Evolutionary conservation across 2,888 invertebrate genomes (phyloP), one percentile per base, ranked within the genome.

Genomic region (Aporophyla lueneburgensis): DNA sequence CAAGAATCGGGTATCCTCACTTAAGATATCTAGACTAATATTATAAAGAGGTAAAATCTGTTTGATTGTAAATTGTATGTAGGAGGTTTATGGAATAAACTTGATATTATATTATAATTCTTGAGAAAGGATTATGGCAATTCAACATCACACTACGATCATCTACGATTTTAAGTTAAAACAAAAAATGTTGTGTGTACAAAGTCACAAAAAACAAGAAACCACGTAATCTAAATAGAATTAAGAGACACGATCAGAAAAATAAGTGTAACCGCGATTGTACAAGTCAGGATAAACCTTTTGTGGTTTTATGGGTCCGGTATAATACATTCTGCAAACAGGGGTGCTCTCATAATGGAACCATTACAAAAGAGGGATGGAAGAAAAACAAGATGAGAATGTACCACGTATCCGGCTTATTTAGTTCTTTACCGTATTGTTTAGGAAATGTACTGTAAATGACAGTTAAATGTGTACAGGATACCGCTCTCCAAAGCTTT

Each of bases 261-360:
- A 81, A 78, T 78, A 80, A 84, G 58, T 68, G 77, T 58, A 86
- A 49, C 63, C 83, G 53, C 75, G 65, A 80, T 84, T 81, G 81
- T 77, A 76, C 65, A 73, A 81, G 71, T 75, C 86, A 76, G 85
- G 83, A 88, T 87, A 90, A 89, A 89, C 89, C 91, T 91, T 87
- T 91, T 90, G 92, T 89, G 89, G 82, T 77, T 76, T 74, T 87
- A 91, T 88, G 83, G 89, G 87, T 87, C 89, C 89, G 82, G 76
- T 72, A 89, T 93, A 91, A 92, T 91, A 92, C 90, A 87, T 89
- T 91, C 86, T 74, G 86, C 89, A 91, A 92, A 92, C 92, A 91
- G 85, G 88, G 89, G 86, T 87, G 86, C 89, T 83, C 89, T 90
- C 87, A 92, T 91, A 92, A 92, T 90, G 91, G 88, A 91, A 89